Base-by-base conservation (phyloP, 2,888 invertebrate genomes). In the Steinernema hermaphroditum region DNA sequence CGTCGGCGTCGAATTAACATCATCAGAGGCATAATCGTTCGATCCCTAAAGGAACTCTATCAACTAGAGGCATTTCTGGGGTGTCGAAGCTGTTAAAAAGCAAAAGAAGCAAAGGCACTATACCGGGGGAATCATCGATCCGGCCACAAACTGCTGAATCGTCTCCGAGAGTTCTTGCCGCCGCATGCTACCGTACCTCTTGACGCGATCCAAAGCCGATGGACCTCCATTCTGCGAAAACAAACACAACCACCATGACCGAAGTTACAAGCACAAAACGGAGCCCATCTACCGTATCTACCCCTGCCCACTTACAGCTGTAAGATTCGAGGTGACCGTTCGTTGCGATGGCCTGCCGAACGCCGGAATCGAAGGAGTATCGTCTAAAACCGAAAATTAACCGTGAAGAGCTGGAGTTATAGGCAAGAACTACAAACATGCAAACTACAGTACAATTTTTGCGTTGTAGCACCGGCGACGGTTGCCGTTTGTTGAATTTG, bases 171-270 rank as follows among this genome's bases (percentile, higher is more conserved):
- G 75, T 57, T 84, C 84, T 22, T 81, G 79, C 22, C 82, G 76
- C 57, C 84, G 73, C 84, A 84, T 83, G 62, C 81, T 81, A 22
- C 84, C 84, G 71, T 78, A 84, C 50, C 84, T 72, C 46, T 80
- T 82, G 34, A 83, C 79, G 19, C 83, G 77, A 54, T 82, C 81
- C 43, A 82, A 81, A 9, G 80, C 73, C 8, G 71, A 54, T 22
- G 54, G 27, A 2, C 49, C 49, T 12, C 54, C 54, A 22, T 54
- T 54, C 54, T 54, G 54, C 54, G 54, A 54, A 37, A 54, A 54
- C 54, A 54, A 54, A 54, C 54, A 54, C 54, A 54, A 68, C 41
- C 44, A 68, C 44, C 14, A 19, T 68, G 44, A 68, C 22, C 44
- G 24, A 24, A 68, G 29, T 68, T 27, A 68, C 37, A 68, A 34